Conservation (phyloP, 2,113 vertebrate genomes). For the Lophura nycthemera region DNA sequence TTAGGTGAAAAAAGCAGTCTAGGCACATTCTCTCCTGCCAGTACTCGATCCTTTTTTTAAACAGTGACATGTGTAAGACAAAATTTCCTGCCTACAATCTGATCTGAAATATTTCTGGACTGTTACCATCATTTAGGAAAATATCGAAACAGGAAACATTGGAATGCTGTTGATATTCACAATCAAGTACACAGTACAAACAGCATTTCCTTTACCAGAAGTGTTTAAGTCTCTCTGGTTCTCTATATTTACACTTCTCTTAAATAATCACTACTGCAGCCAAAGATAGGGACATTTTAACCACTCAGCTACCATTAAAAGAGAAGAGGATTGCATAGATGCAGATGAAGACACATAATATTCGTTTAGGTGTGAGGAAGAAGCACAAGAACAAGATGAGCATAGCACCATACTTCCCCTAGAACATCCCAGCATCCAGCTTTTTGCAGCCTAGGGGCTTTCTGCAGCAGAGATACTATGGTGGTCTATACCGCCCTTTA, state of each 20-base stretch:
- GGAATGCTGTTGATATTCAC: slow-evolving; percentile 67
- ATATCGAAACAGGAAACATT: slow-evolving; percentile 53
- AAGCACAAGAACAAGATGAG: background rate
- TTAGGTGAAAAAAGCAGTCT: slow-evolving; percentile 14
- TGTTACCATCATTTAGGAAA: slow-evolving; percentile 22
- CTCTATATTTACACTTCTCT: slow-evolving; percentile 8
- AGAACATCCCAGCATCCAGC: background rate
- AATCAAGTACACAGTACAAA: slow-evolving; percentile 60
- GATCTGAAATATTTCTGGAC: slow-evolving; percentile 58
- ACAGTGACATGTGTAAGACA: background rate
- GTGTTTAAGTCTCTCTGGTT: background rate
- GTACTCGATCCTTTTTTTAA: slow-evolving; percentile 30
- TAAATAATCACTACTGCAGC: background rate
- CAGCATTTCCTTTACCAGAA: slow-evolving; percentile 68
- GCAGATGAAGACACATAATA: background rate
- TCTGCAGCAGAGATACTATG: background rate
- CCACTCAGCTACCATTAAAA: background rate
- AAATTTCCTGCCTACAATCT: slow-evolving; percentile 57
- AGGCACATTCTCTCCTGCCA: background rate
- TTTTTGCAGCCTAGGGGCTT: background rate
- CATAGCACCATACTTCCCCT: background rate
- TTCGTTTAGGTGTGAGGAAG: background rate
- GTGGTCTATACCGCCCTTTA: background rate
- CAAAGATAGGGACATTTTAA: background rate
- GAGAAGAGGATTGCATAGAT: background rate